Evolutionary conservation across 2,888 invertebrate species (phyloP).

Genomic region (Adelphocoris suturalis): DNA sequence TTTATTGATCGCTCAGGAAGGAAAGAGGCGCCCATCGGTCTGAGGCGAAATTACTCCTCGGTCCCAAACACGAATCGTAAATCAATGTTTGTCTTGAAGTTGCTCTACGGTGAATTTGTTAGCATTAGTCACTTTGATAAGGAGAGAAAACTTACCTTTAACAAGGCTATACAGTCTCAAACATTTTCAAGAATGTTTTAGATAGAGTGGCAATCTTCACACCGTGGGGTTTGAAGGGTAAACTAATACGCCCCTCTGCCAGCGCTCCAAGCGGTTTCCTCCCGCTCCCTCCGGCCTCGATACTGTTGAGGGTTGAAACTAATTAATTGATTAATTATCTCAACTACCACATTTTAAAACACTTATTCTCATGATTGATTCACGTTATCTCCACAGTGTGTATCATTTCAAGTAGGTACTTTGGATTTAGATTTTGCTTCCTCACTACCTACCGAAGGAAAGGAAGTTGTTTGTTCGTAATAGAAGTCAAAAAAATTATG

Average conservation of each 20-base stretch:
- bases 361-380: no score
- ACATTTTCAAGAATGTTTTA: not conserved
- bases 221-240: not conserved
- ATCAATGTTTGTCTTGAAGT: not conserved
- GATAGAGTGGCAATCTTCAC: not conserved
- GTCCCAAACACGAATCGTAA: not conserved
- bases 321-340: conserved; percentile 40
- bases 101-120: no score
- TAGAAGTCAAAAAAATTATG: no score
- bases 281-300: not conserved
- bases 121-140: not conserved
- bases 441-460: no score
- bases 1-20: conserved; percentile 50
- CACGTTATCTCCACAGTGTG: no score
- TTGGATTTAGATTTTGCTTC: no score
- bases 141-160: not conserved
- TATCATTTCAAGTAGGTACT: no score
- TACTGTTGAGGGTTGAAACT: not conserved
- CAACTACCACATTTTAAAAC: no score
- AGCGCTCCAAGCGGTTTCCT: conserved; percentile 45
- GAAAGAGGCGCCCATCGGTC: conserved; percentile 38
- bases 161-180: not conserved
- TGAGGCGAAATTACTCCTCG: conserved; percentile 10
- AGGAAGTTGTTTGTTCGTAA: no score
- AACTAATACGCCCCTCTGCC: conserved; percentile 43